A percentile compares a stretch with the other conserved stretches of the same genome.
phyloP scores from a whole-genome alignment of 2,888 invertebrate genomes.

The Pilophorus perplexus region DNA sequence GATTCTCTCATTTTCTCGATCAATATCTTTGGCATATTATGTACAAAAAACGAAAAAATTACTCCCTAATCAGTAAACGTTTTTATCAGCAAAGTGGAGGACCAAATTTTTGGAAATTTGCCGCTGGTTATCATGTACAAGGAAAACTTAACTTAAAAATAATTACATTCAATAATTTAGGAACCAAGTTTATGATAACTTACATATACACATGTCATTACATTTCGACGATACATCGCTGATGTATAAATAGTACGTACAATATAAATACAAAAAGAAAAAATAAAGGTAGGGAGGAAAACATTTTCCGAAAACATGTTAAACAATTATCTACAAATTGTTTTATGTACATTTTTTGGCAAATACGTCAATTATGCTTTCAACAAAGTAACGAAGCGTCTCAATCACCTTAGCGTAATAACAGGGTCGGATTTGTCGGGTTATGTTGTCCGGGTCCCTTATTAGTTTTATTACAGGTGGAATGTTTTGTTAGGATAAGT shows the following conservation, averaged over 20 bases:
- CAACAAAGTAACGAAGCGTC: slow-evolving; percentile 35
- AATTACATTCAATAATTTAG: slow-evolving; percentile 47
- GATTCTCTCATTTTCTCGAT: slow-evolving; percentile 22
- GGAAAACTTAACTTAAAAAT: slow-evolving; percentile 43
- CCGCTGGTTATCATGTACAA: slow-evolving; percentile 12
- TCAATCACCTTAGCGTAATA: slow-evolving; percentile 17
- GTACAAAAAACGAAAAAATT: slow-evolving; percentile 12
- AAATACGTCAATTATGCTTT: no score
- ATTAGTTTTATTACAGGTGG: slow-evolving; percentile 21
- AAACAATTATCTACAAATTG: slow-evolving; percentile 26
- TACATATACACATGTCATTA: slow-evolving; percentile 22
- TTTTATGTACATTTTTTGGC: slow-evolving; percentile 29
- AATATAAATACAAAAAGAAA: slow-evolving; percentile 30
- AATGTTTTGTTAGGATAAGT: slow-evolving; percentile 32
- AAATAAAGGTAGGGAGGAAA: slow-evolving; percentile 21
- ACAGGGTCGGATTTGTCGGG: background rate
- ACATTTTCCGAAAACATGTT: background rate
- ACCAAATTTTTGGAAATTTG: slow-evolving; percentile 1
- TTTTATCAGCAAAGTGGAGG: slow-evolving; percentile 10
- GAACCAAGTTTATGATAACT: slow-evolving; percentile 47
- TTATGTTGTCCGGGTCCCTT: slow-evolving; percentile 10
- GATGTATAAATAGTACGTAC: slow-evolving; percentile 34
- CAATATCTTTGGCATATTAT: slow-evolving; percentile 44
- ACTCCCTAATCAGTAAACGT: no score
- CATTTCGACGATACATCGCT: background rate